These are phyloP conservation scores for Nixonia krombeini DNA, from an alignment of 1,140 invertebrate species.

Conservation along the genomic window DNA sequence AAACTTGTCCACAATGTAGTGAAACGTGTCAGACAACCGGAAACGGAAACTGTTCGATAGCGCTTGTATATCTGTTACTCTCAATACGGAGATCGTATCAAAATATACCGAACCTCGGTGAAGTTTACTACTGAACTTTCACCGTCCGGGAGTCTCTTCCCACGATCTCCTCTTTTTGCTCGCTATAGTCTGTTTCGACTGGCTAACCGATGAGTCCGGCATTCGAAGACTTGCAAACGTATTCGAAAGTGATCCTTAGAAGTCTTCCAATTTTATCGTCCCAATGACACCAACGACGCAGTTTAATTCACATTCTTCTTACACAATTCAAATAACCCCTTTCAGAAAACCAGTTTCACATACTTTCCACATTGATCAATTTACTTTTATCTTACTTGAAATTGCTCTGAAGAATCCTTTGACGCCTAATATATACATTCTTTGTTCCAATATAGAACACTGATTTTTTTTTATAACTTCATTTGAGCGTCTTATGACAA, in stretches of 20 bases:
- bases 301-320: slow-evolving; percentile 18
- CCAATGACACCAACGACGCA: slow-evolving; percentile 4
- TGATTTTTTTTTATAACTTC: too few species aligned
- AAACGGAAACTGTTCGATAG: slow-evolving; percentile 45
- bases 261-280: slow-evolving; percentile 21
- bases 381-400: background rate
- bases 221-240: slow-evolving; percentile 9
- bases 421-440: too few species aligned
- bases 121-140: slow-evolving; percentile 55
- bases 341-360: slow-evolving; percentile 11
- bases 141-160: slow-evolving; percentile 51
- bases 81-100: slow-evolving; percentile 47
- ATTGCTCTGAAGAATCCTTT: too few species aligned
- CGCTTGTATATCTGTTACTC: slow-evolving; percentile 32
- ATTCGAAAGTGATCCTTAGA: slow-evolving; percentile 22
- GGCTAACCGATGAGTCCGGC: slow-evolving; percentile 18
- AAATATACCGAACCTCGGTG: slow-evolving; percentile 39
- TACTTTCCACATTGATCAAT: background rate
- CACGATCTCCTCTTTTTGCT: slow-evolving; percentile 48
- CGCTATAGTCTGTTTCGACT: slow-evolving; percentile 7
- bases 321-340: slow-evolving; percentile 19
- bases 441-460: too few species aligned
- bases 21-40: slow-evolving; percentile 30
- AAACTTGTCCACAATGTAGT: too few species aligned
- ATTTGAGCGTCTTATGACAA: too few species aligned